Evolutionary conservation across 2,113 vertebrate genomes (phyloP), one percentile per base, ranked within the genome.

Genomic region (Saguinus imperator): DNA sequence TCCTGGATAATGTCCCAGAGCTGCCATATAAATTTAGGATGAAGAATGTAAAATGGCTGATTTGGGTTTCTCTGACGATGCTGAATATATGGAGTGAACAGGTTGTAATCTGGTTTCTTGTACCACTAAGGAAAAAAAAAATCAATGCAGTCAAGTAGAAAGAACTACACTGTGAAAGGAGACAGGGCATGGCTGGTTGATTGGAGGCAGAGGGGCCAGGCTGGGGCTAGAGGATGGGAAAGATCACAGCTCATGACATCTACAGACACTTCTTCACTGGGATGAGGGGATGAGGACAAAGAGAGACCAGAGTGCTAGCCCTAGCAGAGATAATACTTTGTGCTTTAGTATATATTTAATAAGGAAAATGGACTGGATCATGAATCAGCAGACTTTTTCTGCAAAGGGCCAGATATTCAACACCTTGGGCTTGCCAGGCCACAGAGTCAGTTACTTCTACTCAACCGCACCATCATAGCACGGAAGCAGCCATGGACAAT

Each of bases 1-100:
- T 99, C 99, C 98, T 99, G 99, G 97, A 99, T 99, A 96, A 99
- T 98, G 83, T 99, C 99, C 99, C 99, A 99, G 52, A 99, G 99
- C 95, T 99, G 98, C 99, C 99, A 99, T 98, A 99, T 99, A 84
- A 99, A 99, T 83, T 99, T 99, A 40, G 99, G 99, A 97, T 99
- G 99, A 45, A 99, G 99, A 96, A 99, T 99, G 97, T 99, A 99
- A 98, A 99, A 99, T 0, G 99, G 99, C 97, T 99, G 99, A 72
- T 87, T 91, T 12, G 99, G 99, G 91, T 99, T 98, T 97, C 96
- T 98, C 96, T 98, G 99, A 81, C 99, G 99, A 97, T 99, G 99
- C 96, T 99, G 98, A 93, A 99, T 97, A 0, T 99, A 99, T 0
- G 99, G 99, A 8, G 99, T 99, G 96, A 99, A 99, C 77, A 99